phyloP scores from a whole-genome alignment of 1,140 invertebrate species.

The Ips nitidus region DNA sequence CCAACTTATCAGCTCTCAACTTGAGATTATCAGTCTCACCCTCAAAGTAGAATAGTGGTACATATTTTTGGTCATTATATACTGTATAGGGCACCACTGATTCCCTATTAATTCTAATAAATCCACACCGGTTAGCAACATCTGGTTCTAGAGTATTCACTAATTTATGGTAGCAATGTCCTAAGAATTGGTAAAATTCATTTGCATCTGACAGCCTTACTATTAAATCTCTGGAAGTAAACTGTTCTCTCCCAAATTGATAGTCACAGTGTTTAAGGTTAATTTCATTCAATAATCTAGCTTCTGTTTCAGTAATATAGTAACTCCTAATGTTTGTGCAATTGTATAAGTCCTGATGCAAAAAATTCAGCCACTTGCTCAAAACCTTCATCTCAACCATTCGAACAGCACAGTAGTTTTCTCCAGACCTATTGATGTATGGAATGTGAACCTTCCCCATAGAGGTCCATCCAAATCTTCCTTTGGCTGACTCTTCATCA shows the following conservation, averaged over 20 bases:
- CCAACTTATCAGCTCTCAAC: slow-evolving; percentile 78
- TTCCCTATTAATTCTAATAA: slow-evolving; percentile 91
- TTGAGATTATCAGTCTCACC: slow-evolving; percentile 89
- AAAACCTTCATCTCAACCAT: slow-evolving; percentile 87
- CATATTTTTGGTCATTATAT: slow-evolving; percentile 79
- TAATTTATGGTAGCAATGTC: slow-evolving; percentile 83
- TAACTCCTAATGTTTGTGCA: slow-evolving; percentile 91
- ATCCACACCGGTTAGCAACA: slow-evolving; percentile 82
- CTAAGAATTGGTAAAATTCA: slow-evolving; percentile 89
- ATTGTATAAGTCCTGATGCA: slow-evolving; percentile 81
- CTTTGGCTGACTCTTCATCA: slow-evolving; percentile 79
- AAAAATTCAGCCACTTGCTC: slow-evolving; percentile 80
- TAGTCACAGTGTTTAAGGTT: slow-evolving; percentile 90
- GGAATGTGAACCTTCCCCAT: slow-evolving; percentile 85
- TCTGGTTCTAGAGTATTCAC: slow-evolving; percentile 64
- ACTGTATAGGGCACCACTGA: slow-evolving; percentile 92
- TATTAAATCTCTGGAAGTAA: slow-evolving; percentile 86
- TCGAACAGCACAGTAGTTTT: slow-evolving; percentile 87
- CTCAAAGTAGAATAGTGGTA: slow-evolving; percentile 93
- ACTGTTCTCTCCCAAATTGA: slow-evolving; percentile 86
- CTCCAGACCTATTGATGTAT: slow-evolving; percentile 78
- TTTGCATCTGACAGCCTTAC: slow-evolving; percentile 83
- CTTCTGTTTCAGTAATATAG: slow-evolving; percentile 89
- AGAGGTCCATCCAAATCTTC: slow-evolving; percentile 86
- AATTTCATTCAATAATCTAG: slow-evolving; percentile 88